Evolutionary conservation across 2,113 vertebrate genomes (phyloP).

Genomic region (Thomomys bottae): DNA sequence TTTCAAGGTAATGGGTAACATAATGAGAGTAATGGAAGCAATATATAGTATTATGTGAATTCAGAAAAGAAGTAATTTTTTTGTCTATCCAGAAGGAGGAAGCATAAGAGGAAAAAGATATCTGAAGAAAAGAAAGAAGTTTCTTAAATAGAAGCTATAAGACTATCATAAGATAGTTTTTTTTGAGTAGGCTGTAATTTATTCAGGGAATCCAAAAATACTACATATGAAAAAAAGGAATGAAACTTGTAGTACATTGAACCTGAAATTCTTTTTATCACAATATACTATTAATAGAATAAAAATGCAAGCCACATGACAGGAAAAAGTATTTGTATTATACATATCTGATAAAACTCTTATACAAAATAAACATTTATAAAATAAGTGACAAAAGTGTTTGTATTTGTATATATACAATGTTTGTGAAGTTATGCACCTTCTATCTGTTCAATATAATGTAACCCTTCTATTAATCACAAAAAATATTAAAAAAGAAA

Average conservation of each 20-base stretch:
- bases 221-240: neutral
- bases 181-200: neutral
- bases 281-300: neutral
- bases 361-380: neutral
- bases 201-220: neutral
- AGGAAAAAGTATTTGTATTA: neutral
- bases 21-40: neutral
- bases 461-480: no score
- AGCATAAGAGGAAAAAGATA: neutral
- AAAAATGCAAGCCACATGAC: neutral
- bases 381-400: neutral
- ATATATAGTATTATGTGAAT: neutral
- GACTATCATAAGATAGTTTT: neutral
- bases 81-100: neutral
- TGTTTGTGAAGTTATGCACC: no score
- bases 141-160: constrained; percentile 11
- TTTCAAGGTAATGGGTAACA: neutral
- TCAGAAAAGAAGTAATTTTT: neutral
- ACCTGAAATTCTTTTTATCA: constrained; percentile 17
- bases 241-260: neutral
- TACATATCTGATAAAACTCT: neutral
- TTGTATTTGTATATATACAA: no score
- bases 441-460: no score
- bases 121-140: neutral
- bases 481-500: neutral